phyloP scores from a whole-genome alignment of 2,888 invertebrate species.

The Oscheius sp. region DNA sequence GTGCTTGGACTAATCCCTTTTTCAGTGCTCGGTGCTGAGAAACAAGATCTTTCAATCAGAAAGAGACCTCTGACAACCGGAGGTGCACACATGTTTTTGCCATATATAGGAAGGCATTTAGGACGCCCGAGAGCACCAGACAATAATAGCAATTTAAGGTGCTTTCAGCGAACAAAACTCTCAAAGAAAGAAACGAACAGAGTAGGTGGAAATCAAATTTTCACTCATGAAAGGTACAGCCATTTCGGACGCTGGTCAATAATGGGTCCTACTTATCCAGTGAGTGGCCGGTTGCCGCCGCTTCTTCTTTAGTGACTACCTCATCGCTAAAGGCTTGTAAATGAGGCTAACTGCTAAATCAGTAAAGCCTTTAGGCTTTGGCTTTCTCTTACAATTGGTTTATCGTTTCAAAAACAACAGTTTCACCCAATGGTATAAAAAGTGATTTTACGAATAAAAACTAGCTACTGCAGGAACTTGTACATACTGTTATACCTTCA shows the following conservation, averaged over 20 bases:
- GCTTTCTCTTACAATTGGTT: too few relatives aligned
- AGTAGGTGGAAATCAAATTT: neutral
- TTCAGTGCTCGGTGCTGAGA: conserved; percentile 8
- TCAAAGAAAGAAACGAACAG: neutral
- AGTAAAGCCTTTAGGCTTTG: too few relatives aligned
- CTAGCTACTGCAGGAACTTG: too few relatives aligned
- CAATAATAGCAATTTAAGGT: conserved; percentile 4
- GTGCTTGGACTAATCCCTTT: conserved; percentile 33
- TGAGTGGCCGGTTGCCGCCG: conserved; percentile 32
- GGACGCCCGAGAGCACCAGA: neutral
- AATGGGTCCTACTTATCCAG: conserved; percentile 35
- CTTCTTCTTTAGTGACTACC: neutral
- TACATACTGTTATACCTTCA: too few relatives aligned
- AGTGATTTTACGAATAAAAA: too few relatives aligned
- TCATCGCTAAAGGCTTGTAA: too few relatives aligned
- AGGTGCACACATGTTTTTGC: conserved; percentile 5
- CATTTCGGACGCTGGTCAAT: conserved; percentile 32
- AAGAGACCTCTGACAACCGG: conserved; percentile 1
- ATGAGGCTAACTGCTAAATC: too few relatives aligned
- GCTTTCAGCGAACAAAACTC: neutral
- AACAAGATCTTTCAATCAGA: conserved; percentile 5
- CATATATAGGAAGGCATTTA: neutral
- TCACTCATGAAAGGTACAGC: neutral
- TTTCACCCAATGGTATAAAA: too few relatives aligned
- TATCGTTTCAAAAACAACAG: too few relatives aligned